Conservation (phyloP, 1,140 invertebrate species). For the Drosophila sturtevanti region DNA sequence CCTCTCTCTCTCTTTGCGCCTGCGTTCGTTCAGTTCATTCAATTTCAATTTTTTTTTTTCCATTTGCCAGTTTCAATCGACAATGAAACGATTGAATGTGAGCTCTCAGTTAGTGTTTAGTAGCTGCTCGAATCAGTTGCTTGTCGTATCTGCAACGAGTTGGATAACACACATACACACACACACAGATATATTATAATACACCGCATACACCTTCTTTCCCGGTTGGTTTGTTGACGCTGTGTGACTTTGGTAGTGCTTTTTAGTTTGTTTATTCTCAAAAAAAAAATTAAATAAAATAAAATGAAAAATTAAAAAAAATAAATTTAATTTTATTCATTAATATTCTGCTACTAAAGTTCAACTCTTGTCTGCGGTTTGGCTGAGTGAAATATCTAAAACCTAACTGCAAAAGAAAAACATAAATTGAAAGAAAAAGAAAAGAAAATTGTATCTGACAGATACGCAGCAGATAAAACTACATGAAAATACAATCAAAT, state of each 20-base stretch:
- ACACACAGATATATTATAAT: background rate
- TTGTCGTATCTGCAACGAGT: slow-evolving; percentile 66
- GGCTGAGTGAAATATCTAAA: slow-evolving; percentile 23
- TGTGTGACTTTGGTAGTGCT: slow-evolving; percentile 7
- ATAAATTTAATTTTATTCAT: background rate
- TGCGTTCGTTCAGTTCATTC: background rate
- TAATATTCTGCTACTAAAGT: background rate
- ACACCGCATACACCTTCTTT: background rate
- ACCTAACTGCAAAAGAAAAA: slow-evolving; percentile 16
- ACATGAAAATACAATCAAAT: slow-evolving; percentile 14
- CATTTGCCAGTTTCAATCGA: background rate
- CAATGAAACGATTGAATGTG: background rate
- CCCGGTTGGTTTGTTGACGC: slow-evolving; percentile 20
- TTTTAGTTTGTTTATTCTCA: slow-evolving; percentile 27
- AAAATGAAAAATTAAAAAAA: background rate
- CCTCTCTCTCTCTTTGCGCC: background rate
- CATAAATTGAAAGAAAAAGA: slow-evolving; percentile 30
- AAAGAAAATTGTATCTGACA: slow-evolving; percentile 10
- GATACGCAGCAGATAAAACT: slow-evolving; percentile 11
- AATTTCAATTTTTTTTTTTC: background rate
- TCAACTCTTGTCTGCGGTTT: background rate
- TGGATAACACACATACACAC: slow-evolving; percentile 42
- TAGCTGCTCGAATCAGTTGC: slow-evolving; percentile 58
- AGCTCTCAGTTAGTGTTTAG: slow-evolving; percentile 35
- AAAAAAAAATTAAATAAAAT: background rate